Conservation (phyloP, 2,797 vertebrate genomes). For the Pelobates cultripes region DNA sequence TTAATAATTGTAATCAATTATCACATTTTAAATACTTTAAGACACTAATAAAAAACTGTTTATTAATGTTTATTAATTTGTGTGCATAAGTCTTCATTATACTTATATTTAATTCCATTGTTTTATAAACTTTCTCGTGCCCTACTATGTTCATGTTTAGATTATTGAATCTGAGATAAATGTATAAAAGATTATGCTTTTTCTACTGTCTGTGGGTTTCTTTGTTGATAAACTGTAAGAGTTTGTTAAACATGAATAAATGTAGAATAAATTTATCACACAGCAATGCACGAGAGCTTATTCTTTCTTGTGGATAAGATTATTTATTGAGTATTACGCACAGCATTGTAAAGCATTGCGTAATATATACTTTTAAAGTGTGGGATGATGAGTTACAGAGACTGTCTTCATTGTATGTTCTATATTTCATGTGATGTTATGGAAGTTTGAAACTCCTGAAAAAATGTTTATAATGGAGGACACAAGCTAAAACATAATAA, state of each 20-base stretch:
- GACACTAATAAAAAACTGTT: not conserved
- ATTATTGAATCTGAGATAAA: not conserved
- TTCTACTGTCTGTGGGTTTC: not conserved
- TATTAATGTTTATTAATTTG: not conserved
- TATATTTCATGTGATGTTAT: conserved; percentile 15
- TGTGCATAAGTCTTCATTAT: not conserved
- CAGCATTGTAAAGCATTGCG: conserved; percentile 24
- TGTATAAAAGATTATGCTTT: not conserved
- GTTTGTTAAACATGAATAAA: conserved; percentile 20
- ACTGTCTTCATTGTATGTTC: conserved; percentile 24
- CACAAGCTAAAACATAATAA: not conserved
- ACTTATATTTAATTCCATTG: not conserved
- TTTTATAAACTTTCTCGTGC: not conserved
- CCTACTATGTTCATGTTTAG: not conserved
- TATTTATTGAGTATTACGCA: conserved; percentile 11
- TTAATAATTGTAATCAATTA: not conserved
- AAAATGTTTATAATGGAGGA: conserved; percentile 11
- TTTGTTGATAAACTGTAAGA: conserved; percentile 9
- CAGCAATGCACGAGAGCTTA: conserved; percentile 4
- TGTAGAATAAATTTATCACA: not conserved
- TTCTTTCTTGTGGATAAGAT: conserved; percentile 27
- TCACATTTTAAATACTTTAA: not conserved
- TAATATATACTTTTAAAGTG: conserved; percentile 24
- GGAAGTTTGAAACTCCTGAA: not conserved
- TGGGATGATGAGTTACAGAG: conserved; percentile 39